phyloP scores from a whole-genome alignment of 2,113 vertebrate genomes.

The Xenus cinereus region DNA sequence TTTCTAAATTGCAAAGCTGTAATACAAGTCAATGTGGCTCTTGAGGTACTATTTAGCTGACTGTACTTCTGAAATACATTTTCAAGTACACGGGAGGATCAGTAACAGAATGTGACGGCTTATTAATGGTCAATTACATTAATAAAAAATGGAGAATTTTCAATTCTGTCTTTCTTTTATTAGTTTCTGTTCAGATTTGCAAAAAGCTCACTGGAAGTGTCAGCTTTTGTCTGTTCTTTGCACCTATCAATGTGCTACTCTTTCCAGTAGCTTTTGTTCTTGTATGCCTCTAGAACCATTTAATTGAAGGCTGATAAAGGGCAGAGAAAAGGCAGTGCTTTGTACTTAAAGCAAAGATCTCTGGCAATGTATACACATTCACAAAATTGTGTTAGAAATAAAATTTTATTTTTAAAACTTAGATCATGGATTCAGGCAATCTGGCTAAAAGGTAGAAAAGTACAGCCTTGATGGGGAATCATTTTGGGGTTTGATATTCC shows the following conservation, averaged over 20 bases:
- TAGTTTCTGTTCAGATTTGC: not conserved
- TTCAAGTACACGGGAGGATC: not conserved
- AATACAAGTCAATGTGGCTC: not conserved
- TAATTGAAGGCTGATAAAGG: not conserved
- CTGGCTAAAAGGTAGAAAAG: not conserved
- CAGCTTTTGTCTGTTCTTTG: not conserved
- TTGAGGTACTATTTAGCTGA: not conserved
- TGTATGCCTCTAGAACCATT: not conserved
- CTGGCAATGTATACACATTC: rapidly evolving
- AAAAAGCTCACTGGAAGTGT: not conserved
- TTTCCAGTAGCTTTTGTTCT: not conserved
- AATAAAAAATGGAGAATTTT: not conserved
- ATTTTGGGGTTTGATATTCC: not conserved
- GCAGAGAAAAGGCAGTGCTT: not conserved
- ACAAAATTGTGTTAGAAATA: not conserved
- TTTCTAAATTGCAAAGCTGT: not conserved
- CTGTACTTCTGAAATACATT: not conserved
- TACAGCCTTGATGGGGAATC: not conserved
- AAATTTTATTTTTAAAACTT: not conserved
- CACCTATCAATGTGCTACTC: not conserved
- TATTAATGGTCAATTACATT: not conserved
- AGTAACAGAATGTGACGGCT: not conserved
- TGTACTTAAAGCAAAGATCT: not conserved
- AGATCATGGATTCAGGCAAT: not conserved
- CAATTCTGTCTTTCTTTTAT: not conserved